phyloP scores from a whole-genome alignment of 2,113 vertebrate species.

The Gracilinanus agilis region DNA sequence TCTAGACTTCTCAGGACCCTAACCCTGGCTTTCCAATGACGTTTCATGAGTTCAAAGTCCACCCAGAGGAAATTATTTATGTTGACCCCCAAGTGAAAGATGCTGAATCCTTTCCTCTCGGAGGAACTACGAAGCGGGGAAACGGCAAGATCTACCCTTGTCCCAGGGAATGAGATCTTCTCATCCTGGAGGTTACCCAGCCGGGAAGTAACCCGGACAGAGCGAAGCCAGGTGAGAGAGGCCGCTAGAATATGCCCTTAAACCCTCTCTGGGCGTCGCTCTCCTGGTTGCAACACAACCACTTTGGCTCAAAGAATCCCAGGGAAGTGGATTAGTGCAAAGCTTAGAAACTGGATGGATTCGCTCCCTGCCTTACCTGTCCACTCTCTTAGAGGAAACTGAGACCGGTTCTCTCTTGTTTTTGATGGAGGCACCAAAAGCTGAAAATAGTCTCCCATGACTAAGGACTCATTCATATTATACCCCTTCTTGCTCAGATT shows the following conservation, averaged over 20 bases:
- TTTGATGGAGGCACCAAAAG: background rate
- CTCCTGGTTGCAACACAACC: background rate
- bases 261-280: background rate
- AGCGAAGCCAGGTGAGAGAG: background rate
- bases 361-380: background rate
- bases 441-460: background rate
- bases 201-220: background rate
- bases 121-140: background rate
- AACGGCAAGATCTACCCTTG: background rate
- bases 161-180: background rate
- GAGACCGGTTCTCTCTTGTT: background rate
- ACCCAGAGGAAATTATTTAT: constrained; percentile 9
- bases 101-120: background rate
- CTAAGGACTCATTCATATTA: background rate
- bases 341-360: background rate
- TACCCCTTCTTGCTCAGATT: background rate
- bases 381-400: background rate
- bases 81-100: background rate
- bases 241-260: background rate
- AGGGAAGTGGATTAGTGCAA: background rate
- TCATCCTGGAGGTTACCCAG: background rate
- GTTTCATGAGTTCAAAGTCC: constrained; percentile 19
- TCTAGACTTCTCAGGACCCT: background rate
- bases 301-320: background rate
- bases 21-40: background rate